These are phyloP conservation scores for Lethenteron reissneri DNA, from an alignment of 2,113 vertebrate species.

Conservation along the genomic window DNA sequence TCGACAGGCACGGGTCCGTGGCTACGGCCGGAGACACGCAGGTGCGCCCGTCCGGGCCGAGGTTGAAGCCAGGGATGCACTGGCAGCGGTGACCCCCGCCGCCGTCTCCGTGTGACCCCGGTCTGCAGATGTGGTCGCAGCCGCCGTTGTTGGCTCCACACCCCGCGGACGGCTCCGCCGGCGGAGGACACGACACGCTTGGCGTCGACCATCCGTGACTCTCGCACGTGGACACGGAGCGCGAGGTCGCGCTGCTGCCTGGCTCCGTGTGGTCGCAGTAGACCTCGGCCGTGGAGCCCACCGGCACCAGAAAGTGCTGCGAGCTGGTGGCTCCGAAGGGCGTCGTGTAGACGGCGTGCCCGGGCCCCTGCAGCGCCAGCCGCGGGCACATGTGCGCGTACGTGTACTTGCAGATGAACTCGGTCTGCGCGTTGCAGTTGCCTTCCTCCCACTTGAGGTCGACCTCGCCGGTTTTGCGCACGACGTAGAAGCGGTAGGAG, in stretches of 20 bases:
- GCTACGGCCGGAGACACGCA: neutral
- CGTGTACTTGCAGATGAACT: neutral
- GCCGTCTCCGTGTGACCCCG: neutral
- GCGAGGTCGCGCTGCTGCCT: neutral
- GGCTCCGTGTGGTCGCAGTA: neutral
- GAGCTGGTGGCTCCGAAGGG: neutral
- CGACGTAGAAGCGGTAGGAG: neutral
- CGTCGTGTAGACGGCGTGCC: neutral
- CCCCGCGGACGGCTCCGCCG: neutral
- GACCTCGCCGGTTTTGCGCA: neutral
- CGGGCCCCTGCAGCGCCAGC: constrained; percentile 3
- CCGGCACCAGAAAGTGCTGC: neutral
- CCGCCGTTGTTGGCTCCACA: constrained; percentile 3
- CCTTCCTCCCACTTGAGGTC: neutral
- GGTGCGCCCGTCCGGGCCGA: constrained; percentile 3
- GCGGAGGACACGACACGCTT: neutral
- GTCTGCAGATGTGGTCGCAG: constrained; percentile 2
- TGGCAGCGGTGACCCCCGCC: neutral
- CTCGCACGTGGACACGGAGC: neutral
- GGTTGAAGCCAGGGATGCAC: neutral
- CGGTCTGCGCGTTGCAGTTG: neutral
- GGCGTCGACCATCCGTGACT: neutral
- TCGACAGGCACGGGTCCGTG: too few species aligned
- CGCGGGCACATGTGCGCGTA: neutral
- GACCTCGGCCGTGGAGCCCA: neutral